Conservation (phyloP, 2,888 invertebrate species). For the Agrotis clavis region DNA sequence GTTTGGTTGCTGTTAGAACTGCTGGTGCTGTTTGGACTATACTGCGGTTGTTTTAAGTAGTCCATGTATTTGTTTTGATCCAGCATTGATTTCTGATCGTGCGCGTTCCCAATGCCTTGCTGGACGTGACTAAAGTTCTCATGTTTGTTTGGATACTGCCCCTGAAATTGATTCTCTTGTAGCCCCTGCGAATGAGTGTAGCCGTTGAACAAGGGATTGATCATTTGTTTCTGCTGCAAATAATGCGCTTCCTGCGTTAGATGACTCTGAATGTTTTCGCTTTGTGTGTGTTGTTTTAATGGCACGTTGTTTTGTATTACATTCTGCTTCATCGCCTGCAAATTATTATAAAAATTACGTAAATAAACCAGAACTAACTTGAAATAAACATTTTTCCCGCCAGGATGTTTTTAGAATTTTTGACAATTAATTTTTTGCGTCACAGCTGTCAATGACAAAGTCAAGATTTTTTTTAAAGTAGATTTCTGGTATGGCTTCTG, state of each 20-base stretch:
- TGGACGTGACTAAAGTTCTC: conserved; percentile 86
- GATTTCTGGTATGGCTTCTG: no score
- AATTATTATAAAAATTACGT: conserved; percentile 22
- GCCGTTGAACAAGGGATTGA: conserved; percentile 87
- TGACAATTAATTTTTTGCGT: background rate
- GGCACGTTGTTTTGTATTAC: conserved; percentile 89
- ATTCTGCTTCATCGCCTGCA: conserved; percentile 88
- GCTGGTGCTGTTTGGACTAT: conserved; percentile 91
- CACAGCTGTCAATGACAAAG: background rate
- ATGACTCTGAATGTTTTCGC: conserved; percentile 88
- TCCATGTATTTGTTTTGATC: conserved; percentile 90
- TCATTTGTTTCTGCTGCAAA: conserved; percentile 90
- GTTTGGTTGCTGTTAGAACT: conserved; percentile 89
- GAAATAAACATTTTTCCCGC: conserved; percentile 33
- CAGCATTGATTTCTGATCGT: conserved; percentile 85
- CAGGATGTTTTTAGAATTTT: conserved; percentile 2
- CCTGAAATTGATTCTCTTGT: conserved; percentile 85
- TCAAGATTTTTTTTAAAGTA: background rate
- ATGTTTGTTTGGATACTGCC: conserved; percentile 85
- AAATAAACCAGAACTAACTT: conserved; percentile 11
- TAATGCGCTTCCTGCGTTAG: conserved; percentile 89
- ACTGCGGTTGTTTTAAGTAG: conserved; percentile 88
- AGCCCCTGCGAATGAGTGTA: conserved; percentile 81
- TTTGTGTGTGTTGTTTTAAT: conserved; percentile 89
- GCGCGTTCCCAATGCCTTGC: conserved; percentile 87